Base-by-base conservation (phyloP, 2,888 invertebrate genomes). In the Apomyelois bistriatella region DNA sequence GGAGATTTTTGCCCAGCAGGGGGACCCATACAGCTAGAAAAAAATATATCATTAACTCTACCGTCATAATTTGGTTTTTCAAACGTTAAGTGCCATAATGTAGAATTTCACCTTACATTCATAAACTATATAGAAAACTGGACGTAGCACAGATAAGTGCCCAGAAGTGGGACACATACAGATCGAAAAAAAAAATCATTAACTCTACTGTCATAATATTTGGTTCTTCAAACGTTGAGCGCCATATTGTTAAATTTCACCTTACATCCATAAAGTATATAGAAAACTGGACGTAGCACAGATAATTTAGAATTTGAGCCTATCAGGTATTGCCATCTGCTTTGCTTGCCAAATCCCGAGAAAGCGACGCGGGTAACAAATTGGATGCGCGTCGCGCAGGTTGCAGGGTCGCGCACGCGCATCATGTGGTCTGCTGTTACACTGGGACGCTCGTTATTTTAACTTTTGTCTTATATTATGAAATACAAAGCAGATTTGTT, bases 331-430 rank as follows among this genome's bases (percentile, higher is more conserved):
- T 46, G 46, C 46, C 32, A 46, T 46, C 46, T 46, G 37, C 28
- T 28, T 28, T 7, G 36, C 51, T 52, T 52, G 52, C 52, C 52
- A 52, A 52, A 52, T 52, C 52, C 42, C 43, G 72, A 72, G 77
- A 77, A 76, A 77, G 76, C 70, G 68, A 66, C 67, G 69, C 70
- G 68, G 65, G 66, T 76, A 75, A 79, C 81, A 80, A 79, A 81
- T 81, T 77, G 76, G 70, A 35, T 37, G 52, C 64, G 65, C 67
- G 65, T 71, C 72, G 72, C 73, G 68, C 68, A 68, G 72, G 75
- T 72, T 70, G 74, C 58, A 65, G 67, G 74, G 75, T 74, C 76
- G 76, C 64, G 71, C 77, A 75, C 76, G 80, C 72, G 66, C 56
- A 53, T 50, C 38, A 54, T 13, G 13, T 2, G 17, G 6, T 9